Evolutionary conservation across 2,113 vertebrate species (phyloP).

Genomic region (Muntiacus reevesi): DNA sequence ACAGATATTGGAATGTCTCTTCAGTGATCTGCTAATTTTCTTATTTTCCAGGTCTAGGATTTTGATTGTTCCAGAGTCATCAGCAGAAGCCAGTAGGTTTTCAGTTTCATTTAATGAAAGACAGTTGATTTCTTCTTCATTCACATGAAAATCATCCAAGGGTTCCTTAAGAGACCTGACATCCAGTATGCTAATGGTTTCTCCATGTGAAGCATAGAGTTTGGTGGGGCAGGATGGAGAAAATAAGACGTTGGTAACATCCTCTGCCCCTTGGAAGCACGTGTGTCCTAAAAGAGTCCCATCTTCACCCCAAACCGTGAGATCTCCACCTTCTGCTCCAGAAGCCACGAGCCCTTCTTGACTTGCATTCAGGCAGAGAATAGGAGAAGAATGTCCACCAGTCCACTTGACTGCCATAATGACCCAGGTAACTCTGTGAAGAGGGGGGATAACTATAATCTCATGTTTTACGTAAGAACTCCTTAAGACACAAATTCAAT

Average conservation of each 20-base stretch:
- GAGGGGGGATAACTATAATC: not conserved
- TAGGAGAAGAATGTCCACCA: conserved; percentile 84
- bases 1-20: conserved; percentile 95
- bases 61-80: conserved; percentile 91
- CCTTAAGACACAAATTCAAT: not conserved
- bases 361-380: conserved; percentile 86
- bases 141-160: conserved; percentile 80
- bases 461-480: not conserved
- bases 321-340: conserved; percentile 89
- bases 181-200: conserved; percentile 87
- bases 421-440: conserved; percentile 19
- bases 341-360: conserved; percentile 87
- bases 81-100: conserved; percentile 86
- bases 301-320: conserved; percentile 86
- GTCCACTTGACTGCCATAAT: conserved; percentile 89
- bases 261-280: conserved; percentile 78
- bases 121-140: conserved; percentile 95
- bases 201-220: conserved; percentile 88
- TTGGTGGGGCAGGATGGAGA: conserved; percentile 76
- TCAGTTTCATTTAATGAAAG: conserved; percentile 88
- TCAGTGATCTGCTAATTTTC: conserved; percentile 88
- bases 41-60: conserved; percentile 90
- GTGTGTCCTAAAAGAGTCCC: conserved; percentile 76
- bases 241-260: conserved; percentile 87
- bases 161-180: conserved; percentile 83